phyloP scores from a whole-genome alignment of 1,140 invertebrate genomes.

The Drosophila hydei region DNA sequence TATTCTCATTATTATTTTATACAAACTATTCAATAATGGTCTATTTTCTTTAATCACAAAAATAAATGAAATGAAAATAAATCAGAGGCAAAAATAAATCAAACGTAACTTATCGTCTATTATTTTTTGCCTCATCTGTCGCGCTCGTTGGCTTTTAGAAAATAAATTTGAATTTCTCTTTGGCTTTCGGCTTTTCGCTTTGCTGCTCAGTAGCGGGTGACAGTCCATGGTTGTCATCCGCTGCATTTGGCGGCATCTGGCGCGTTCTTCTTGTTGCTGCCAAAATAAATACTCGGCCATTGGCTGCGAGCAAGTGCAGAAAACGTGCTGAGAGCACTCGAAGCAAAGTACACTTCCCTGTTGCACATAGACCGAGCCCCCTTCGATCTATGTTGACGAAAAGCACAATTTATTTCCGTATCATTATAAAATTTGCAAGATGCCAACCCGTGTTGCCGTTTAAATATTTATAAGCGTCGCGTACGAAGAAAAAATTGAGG shows the following conservation, averaged over 20 bases:
- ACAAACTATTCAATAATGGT: too few species aligned
- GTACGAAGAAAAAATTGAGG: slow-evolving; percentile 21
- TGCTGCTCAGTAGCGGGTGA: slow-evolving; percentile 22
- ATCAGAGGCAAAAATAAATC: slow-evolving; percentile 6
- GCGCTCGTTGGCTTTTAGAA: background rate
- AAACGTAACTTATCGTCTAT: slow-evolving; percentile 1
- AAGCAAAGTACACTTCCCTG: slow-evolving; percentile 35
- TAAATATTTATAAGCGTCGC: slow-evolving; percentile 67
- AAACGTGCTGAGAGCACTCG: slow-evolving; percentile 29
- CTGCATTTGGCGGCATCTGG: slow-evolving; percentile 48
- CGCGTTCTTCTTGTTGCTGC: slow-evolving; percentile 50
- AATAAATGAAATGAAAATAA: background rate
- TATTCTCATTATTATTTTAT: too few species aligned
- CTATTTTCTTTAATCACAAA: background rate
- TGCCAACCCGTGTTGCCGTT: slow-evolving; percentile 38
- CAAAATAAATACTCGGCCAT: slow-evolving; percentile 48
- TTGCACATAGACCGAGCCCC: slow-evolving; percentile 1
- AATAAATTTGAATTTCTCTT: slow-evolving; percentile 31
- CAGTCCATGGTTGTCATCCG: slow-evolving; percentile 24
- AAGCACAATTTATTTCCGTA: slow-evolving; percentile 69
- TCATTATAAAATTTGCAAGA: slow-evolving; percentile 56
- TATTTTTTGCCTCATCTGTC: slow-evolving; percentile 11
- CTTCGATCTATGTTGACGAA: background rate
- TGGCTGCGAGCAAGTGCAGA: slow-evolving; percentile 46
- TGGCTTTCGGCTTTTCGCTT: slow-evolving; percentile 1